Conservation (phyloP, 2,113 vertebrate genomes). For the Zosterops lateralis region DNA sequence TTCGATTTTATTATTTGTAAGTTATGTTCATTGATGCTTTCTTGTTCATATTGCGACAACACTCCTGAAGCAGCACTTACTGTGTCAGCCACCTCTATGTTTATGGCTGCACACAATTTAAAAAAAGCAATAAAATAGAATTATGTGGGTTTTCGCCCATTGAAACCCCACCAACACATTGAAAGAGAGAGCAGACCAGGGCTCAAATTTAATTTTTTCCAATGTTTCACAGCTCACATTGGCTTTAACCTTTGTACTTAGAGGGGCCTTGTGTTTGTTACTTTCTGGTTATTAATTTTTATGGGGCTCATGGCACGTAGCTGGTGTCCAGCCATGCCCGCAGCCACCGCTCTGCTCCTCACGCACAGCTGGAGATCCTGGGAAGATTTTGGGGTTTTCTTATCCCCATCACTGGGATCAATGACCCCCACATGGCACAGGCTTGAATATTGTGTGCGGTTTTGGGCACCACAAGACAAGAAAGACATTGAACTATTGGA, state of each 20-base stretch:
- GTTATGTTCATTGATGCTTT: not conserved
- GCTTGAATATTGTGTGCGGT: fast-evolving
- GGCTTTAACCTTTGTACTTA: not conserved
- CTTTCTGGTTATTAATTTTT: not conserved
- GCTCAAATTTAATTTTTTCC: not conserved
- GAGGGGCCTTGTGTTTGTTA: not conserved
- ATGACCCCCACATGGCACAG: fast-evolving
- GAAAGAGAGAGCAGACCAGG: not conserved
- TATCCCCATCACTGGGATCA: fast-evolving
- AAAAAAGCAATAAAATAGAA: not conserved
- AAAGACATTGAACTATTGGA: not conserved
- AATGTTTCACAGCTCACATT: fast-evolving
- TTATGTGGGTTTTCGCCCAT: not conserved
- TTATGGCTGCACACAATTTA: not conserved
- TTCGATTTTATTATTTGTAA: not conserved
- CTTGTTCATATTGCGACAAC: not conserved
- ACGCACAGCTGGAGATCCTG: fast-evolving
- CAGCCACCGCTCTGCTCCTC: not conserved
- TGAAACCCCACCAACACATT: not conserved
- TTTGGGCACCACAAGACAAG: not conserved
- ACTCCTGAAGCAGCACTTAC: not conserved
- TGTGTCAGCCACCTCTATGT: not conserved
- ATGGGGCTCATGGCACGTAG: fast-evolving
- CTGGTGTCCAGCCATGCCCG: fast-evolving
- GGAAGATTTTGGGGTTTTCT: not conserved